Evolutionary conservation across 2,888 invertebrate species (phyloP).

Genomic region (Xanthostigma xanthostigma): DNA sequence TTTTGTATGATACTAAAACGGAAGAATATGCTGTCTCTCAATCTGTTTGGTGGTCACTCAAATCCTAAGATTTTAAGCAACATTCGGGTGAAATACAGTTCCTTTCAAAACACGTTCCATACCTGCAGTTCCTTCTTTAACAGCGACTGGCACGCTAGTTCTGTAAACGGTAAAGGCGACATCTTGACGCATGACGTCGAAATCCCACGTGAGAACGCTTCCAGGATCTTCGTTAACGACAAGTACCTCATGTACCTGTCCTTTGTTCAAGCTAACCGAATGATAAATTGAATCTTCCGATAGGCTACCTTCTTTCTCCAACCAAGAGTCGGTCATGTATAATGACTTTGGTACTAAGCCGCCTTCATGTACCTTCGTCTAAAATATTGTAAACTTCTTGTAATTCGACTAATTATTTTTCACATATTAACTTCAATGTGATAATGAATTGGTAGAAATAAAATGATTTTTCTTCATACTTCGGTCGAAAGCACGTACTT

Average conservation of each 20-base stretch:
- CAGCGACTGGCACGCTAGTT: conserved; percentile 21
- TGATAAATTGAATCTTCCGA: conserved; percentile 37
- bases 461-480: too few species aligned
- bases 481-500: too few species aligned
- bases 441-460: too few species aligned
- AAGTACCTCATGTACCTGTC: conserved; percentile 61
- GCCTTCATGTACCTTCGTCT: conserved; percentile 76
- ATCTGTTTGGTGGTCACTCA: too few species aligned
- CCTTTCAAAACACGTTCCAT: conserved; percentile 2
- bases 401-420: too few species aligned
- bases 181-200: conserved; percentile 82
- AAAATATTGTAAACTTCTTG: conserved; percentile 6
- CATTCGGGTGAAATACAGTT: too few species aligned
- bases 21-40: too few species aligned
- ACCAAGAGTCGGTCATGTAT: conserved; percentile 49
- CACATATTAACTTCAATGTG: too few species aligned
- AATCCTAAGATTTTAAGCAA: too few species aligned
- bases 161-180: conserved; percentile 65
- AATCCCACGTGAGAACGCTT: conserved; percentile 91
- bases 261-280: conserved; percentile 49
- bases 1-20: too few species aligned
- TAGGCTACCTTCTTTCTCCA: conserved; percentile 27
- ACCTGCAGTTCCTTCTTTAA: conserved; percentile 10
- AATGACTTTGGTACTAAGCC: conserved; percentile 77
- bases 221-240: conserved; percentile 71